Evolutionary conservation across 2,113 vertebrate species (phyloP), one percentile per base, ranked within the genome.

Genomic region (Vulpes ferrilata): DNA sequence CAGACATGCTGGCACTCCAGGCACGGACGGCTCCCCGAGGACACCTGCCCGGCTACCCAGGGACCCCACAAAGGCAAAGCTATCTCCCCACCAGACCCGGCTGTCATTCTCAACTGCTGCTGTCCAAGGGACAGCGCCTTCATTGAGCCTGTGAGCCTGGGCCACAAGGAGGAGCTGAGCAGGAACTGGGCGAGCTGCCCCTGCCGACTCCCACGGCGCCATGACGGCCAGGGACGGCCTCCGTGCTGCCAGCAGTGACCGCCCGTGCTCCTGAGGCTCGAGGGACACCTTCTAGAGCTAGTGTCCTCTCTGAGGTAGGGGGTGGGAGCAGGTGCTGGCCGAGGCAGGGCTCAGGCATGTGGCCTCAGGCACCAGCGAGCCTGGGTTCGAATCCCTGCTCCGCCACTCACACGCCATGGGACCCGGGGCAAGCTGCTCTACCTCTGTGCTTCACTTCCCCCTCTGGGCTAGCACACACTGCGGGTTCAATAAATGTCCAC

Each of bases 261-360:
- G 38, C 2, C 55, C 7, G 3, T 27, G 11, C 59, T 6, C 57
- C 73, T 6, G 20, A 62, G 73, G 57, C 30, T 11, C 2, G 27
- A 62, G 38, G 17, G n/a, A 64, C 13, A 11, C 88, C 88, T 78
- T 35, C 59, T n/a, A 67, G 27, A 67, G 73, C 83, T 13, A 27
- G 20, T 9, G 2, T 25, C 83, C 51, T 11, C 60, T 5, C n/a
- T 32, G n/a, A 23, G 60, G 51, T 59, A 48, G n/a, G 0, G 0
- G 32, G 27, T 7, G 51, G 60, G 35, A 10, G 35, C 35, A 0
- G 0, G 35, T 25, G 35, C 30, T 3, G 22, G 67, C 69, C 13
- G 38, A 22, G 1, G 30, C 65, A 62, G 19, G 3, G 27, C 30
- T 43, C 32, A 60, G 59, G 13, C 35, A 2, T 2, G 35, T 43